Evolutionary conservation across 2,888 invertebrate genomes (phyloP).

Genomic region (Drosophila limbata): DNA sequence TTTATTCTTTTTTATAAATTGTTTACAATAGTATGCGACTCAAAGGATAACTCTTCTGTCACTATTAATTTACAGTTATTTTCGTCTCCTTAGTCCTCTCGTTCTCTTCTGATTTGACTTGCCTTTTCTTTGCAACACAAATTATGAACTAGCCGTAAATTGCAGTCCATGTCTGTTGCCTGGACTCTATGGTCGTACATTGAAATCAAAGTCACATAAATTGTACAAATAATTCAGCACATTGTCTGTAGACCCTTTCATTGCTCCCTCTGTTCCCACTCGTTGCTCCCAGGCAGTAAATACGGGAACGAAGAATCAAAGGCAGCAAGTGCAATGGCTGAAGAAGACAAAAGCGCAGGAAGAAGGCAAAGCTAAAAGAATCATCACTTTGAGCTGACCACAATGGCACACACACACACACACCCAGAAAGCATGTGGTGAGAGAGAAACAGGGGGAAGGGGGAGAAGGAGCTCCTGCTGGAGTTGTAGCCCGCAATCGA

Average conservation of each 20-base stretch:
- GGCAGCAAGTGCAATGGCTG: conserved; percentile 51
- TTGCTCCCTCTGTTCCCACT: background rate
- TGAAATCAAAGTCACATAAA: conserved; percentile 79
- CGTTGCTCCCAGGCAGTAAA: conserved; percentile 34
- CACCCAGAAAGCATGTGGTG: background rate
- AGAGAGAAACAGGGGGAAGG: background rate
- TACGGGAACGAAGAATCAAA: conserved; percentile 33
- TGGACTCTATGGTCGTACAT: conserved; percentile 48
- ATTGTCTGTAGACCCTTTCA: conserved; percentile 14
- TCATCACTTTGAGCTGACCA: conserved; percentile 75
- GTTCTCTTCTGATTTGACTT: too few relatives aligned
- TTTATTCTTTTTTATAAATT: background rate
- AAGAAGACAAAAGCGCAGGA: conserved; percentile 30
- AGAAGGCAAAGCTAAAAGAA: conserved; percentile 62
- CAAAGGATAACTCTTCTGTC: conserved; percentile 1
- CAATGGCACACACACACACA: conserved; percentile 40
- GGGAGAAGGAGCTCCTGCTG: background rate
- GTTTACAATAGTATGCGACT: background rate
- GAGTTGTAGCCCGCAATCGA: conserved; percentile 66
- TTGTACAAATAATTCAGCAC: conserved; percentile 73
- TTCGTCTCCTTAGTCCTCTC: background rate
- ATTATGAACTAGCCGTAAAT: conserved; percentile 73
- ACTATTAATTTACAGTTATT: background rate
- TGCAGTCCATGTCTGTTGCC: conserved; percentile 30
- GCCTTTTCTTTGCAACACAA: conserved; percentile 41